Evolutionary conservation across 2,113 vertebrate genomes (phyloP).

Genomic region (Actinemys pallida): DNA sequence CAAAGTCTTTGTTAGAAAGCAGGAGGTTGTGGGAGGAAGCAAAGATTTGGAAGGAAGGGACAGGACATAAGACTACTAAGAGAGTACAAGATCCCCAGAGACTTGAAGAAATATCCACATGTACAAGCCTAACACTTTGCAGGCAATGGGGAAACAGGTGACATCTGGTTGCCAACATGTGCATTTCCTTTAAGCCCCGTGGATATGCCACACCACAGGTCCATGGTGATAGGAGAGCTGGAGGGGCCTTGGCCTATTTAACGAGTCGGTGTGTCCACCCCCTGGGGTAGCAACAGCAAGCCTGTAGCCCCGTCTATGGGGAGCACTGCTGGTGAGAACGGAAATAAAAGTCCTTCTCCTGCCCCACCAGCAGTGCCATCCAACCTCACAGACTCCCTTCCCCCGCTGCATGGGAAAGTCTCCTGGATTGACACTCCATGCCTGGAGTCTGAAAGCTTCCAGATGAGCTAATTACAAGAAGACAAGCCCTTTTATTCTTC

Average conservation of each 20-base stretch:
- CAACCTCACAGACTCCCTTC: not conserved
- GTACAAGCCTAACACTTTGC: not conserved
- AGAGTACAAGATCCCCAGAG: not conserved
- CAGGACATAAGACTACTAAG: not conserved
- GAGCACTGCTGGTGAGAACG: not conserved
- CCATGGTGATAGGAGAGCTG: not conserved
- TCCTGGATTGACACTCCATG: not conserved
- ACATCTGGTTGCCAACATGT: not conserved
- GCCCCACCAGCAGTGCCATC: not conserved
- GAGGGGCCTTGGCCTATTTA: fast-evolving
- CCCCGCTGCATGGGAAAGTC: constrained; percentile 29
- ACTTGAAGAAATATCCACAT: not conserved
- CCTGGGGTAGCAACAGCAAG: fast-evolving
- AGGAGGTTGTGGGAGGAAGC: not conserved
- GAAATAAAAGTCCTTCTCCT: not conserved
- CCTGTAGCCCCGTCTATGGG: not conserved
- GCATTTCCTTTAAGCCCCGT: not conserved
- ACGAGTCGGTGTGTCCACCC: fast-evolving
- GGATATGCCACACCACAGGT: not conserved
- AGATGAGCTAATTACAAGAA: constrained; percentile 52
- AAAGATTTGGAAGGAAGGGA: not conserved
- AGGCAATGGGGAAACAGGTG: not conserved
- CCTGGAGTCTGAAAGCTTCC: not conserved
- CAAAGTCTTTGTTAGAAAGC: not conserved
- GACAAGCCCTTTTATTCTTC: constrained; percentile 14